Base-by-base conservation (phyloP, 2,888 invertebrate genomes). In the Beris morrisii region DNA sequence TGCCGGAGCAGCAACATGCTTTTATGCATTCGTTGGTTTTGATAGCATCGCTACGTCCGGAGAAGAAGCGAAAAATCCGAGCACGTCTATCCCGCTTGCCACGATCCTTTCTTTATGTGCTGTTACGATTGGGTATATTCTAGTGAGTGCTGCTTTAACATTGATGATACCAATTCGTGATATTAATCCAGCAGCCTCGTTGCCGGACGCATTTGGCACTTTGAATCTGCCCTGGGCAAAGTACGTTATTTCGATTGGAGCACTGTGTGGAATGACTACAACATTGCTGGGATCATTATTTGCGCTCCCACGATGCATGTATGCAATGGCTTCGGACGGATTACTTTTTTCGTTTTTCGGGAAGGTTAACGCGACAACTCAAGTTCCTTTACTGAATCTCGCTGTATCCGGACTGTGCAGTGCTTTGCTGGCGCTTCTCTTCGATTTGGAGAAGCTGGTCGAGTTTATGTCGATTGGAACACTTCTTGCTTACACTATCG, bases 391-490 rank as follows among this genome's bases (percentile, higher is more conserved):
- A 4, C 78, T 86, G 0, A 93, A 92, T 76, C 81, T 93, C 67
- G 84, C 88, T 4, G 85, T 93, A 64, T 89, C 92, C n/a, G 92
- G 93, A 0, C 70, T 90, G 13, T 82, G 87, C 31, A 90, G 92
- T 56, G 91, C 91, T 1, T 65, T 91, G 0, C 88, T 95, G 70
- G 94, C 95, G 4, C 80, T 95, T 48, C 78, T 95, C 45, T 92
- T 95, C 74, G 95, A 96, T 79, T 84, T 96, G 72, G 89, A 92
- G 73, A 93, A 93, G 72, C 82, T 96, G 50, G 94, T 96, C 0
- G 95, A 96, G 76, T 95, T 96, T 76, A 94, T 96, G 93, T 95
- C 95, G 2, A 95, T 96, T 74, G 93, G 93, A 0, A 93, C 93
- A 0, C 82, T 94, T 59, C 79, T 93, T 73, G 93, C 94, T 0